Conservation (phyloP, 1,140 invertebrate species). For the Holotrichia oblita region DNA sequence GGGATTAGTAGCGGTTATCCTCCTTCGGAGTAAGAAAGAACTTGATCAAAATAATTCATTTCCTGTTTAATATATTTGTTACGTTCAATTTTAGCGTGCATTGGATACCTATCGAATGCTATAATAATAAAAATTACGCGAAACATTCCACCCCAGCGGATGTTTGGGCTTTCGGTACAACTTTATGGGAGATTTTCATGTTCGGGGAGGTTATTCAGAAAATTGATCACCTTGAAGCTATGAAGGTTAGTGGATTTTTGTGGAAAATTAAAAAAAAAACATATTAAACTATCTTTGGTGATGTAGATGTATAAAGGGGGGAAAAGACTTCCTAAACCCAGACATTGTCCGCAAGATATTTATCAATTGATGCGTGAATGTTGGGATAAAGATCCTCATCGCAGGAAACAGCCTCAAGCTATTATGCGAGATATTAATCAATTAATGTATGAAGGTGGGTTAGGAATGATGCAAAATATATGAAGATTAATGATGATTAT, state of each 20-base stretch:
- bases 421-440: slow-evolving; percentile 86
- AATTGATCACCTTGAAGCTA: slow-evolving; percentile 52
- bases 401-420: slow-evolving; percentile 78
- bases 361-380: slow-evolving; percentile 87
- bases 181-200: slow-evolving; percentile 90
- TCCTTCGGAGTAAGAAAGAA: slow-evolving; percentile 74
- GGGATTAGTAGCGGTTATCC: slow-evolving; percentile 69
- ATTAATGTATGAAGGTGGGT: slow-evolving; percentile 75
- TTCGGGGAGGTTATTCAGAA: slow-evolving; percentile 68
- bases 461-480: not conserved
- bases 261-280: too few species aligned
- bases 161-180: slow-evolving; percentile 90
- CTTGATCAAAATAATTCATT: too few species aligned
- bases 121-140: slow-evolving; percentile 72
- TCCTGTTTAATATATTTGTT: too few species aligned
- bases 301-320: slow-evolving; percentile 68
- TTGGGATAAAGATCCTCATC: slow-evolving; percentile 81
- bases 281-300: not conserved
- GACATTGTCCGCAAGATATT: slow-evolving; percentile 81
- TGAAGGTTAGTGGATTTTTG: slow-evolving; percentile 51
- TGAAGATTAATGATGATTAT: slow-evolving; percentile 4
- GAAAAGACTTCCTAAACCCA: slow-evolving; percentile 77
- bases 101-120: slow-evolving; percentile 86
- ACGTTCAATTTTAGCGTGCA: slow-evolving; percentile 76
- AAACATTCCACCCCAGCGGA: slow-evolving; percentile 71